Conservation (phyloP, 2,888 invertebrate species). For the Diadegma fenestrale region DNA sequence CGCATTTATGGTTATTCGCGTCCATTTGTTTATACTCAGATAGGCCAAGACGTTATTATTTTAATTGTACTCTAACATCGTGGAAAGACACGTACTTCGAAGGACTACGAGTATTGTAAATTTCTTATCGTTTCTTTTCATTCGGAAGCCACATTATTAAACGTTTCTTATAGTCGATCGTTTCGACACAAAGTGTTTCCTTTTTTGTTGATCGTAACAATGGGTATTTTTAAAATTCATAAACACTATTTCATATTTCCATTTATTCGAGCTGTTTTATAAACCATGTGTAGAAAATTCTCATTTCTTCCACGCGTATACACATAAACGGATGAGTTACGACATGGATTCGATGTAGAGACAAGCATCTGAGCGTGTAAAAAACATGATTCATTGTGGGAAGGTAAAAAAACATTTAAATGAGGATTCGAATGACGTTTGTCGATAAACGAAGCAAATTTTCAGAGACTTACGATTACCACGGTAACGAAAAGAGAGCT, state of each 20-base stretch:
- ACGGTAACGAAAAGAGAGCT: slow-evolving; percentile 35
- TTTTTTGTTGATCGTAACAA: slow-evolving; percentile 40
- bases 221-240: slow-evolving; percentile 24
- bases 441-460: slow-evolving; percentile 1
- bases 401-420: slow-evolving; percentile 15
- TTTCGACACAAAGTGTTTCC: slow-evolving; percentile 39
- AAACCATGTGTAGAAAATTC: slow-evolving; percentile 54
- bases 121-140: slow-evolving; percentile 16
- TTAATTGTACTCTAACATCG: slow-evolving; percentile 68
- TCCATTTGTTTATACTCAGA: slow-evolving; percentile 40
- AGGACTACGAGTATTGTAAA: slow-evolving; percentile 48
- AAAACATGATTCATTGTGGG: slow-evolving; percentile 48
- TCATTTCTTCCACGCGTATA: slow-evolving; percentile 39
- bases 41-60: slow-evolving; percentile 65
- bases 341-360: slow-evolving; percentile 62
- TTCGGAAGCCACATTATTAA: slow-evolving; percentile 57
- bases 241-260: slow-evolving; percentile 43
- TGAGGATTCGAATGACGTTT: slow-evolving; percentile 5
- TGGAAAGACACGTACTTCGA: slow-evolving; percentile 66
- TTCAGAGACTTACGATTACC: slow-evolving; percentile 39
- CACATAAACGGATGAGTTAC: slow-evolving; percentile 50
- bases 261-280: slow-evolving; percentile 32
- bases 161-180: slow-evolving; percentile 62
- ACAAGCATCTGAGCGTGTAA: slow-evolving; percentile 45
- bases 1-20: slow-evolving; percentile 55